phyloP scores from a whole-genome alignment of 53 echinoderm and acorn worm genomes.

The Patiria pectinifera region DNA sequence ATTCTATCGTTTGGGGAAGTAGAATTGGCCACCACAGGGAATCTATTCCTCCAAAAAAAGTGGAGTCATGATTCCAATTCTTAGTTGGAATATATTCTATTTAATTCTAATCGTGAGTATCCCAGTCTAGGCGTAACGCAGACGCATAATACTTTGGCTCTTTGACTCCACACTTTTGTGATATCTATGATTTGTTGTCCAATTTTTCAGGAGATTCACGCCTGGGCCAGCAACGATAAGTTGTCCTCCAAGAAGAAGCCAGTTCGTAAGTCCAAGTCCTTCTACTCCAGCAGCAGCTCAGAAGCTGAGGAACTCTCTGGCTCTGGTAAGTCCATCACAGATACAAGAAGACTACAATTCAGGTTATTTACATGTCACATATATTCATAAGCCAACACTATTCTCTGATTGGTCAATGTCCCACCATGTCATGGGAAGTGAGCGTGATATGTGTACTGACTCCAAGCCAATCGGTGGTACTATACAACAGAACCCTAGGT shows the following conservation, averaged over 20 bases:
- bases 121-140: no score
- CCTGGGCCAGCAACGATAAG: slow-evolving; percentile 75
- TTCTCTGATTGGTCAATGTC: no score
- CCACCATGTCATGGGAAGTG: no score
- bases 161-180: not conserved
- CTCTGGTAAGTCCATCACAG: slow-evolving; percentile 68
- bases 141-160: no score
- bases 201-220: slow-evolving; percentile 70
- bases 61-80: not conserved
- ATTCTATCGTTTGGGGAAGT: no score
- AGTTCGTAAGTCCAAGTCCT: slow-evolving; percentile 75
- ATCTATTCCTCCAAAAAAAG: no score
- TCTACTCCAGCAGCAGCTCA: slow-evolving; percentile 94
- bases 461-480: no score
- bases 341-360: not conserved
- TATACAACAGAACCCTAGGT: no score
- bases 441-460: no score
- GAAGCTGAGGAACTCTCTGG: slow-evolving; percentile 81
- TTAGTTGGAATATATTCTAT: no score
- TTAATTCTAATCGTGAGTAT: no score
- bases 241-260: slow-evolving; percentile 70
- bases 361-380: not conserved
- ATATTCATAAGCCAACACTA: not conserved
- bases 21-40: no score
- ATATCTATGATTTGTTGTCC: not conserved